Evolutionary conservation across 1,140 invertebrate species (phyloP), one percentile per base, ranked within the genome.

Genomic region (Aplysia californica): DNA sequence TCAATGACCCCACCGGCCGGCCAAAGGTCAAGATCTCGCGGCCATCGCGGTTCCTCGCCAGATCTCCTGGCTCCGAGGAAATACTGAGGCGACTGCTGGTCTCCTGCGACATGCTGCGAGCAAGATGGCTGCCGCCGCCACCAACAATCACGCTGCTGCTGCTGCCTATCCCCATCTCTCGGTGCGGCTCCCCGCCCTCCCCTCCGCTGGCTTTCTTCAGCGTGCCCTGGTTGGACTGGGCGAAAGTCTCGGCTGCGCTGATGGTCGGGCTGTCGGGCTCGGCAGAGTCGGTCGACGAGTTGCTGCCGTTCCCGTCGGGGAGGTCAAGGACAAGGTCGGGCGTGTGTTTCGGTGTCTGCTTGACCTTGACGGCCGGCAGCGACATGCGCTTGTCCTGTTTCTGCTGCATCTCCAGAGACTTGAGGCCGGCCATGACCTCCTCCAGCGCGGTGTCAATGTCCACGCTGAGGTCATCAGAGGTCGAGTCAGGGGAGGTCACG

Each of bases 251-350:
- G 36, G 85, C 86, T 68, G 83, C 86, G 80, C 79, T 87, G 58
- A 84, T 78, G 21, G 82, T 84, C 39, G 85, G 84, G 72, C 86
- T 87, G 70, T 88, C 39, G 74, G 80, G 59, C 79, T 83, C 79
- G 78, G 83, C 41, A 70, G 81, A 59, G 81, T 83, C 75, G 80
- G 82, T 41, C 77, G 80, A 56, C 76, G 82, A 29, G 79, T 82
- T 55, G 68, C 80, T 44, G 76, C 79, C 55, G 80, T 80, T 50
- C 75, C 82, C 59, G 80, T 83, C 36, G 26, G 95, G 95, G 64
- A 96, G 89, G 88, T 96, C 95, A 92, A 96, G 94, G 36, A 97
- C 95, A n/a, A 97, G 90, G 89, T 97, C 96, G 0, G 95, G 96
- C 1, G 95, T 94, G 79, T 94, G 93, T 79, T 93, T 94, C 26